Evolutionary conservation across 2,113 vertebrate genomes (phyloP).

Genomic region (Semnornis frantzii): DNA sequence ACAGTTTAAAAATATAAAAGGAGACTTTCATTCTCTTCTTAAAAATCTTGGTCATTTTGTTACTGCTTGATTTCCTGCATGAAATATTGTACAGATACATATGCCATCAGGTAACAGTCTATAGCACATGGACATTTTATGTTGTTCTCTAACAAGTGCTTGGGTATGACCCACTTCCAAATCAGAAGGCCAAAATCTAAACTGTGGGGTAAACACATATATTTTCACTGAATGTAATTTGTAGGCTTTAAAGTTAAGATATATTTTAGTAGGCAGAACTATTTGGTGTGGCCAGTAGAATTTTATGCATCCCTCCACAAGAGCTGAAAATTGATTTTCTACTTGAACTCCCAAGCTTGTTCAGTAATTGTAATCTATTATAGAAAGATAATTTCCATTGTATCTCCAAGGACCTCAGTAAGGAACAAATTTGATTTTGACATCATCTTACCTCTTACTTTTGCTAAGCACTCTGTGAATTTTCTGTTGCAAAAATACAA

Average conservation of each 20-base stretch:
- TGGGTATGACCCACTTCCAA: background rate
- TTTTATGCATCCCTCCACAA: slow-evolving; percentile 14
- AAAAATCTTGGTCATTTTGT: background rate
- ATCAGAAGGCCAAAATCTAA: slow-evolving; percentile 10
- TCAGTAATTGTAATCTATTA: slow-evolving; percentile 50
- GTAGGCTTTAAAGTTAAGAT: background rate
- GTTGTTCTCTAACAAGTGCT: background rate
- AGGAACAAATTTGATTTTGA: background rate
- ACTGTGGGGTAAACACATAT: background rate
- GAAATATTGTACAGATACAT: background rate
- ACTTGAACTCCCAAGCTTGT: slow-evolving; percentile 37
- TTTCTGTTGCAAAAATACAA: background rate
- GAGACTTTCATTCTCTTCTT: background rate
- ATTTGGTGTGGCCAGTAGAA: slow-evolving; percentile 17
- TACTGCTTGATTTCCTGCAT: background rate
- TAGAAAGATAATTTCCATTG: slow-evolving; percentile 31
- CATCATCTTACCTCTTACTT: background rate
- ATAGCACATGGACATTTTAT: background rate
- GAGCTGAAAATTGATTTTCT: slow-evolving; percentile 59
- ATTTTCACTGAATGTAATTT: background rate
- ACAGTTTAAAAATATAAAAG: background rate
- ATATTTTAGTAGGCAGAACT: background rate
- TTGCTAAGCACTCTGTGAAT: background rate
- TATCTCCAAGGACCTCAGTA: background rate
- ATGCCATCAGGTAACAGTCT: background rate